These are phyloP conservation scores for Euphydryas editha DNA, from an alignment of 2,888 invertebrate genomes.

Conservation along the genomic window DNA sequence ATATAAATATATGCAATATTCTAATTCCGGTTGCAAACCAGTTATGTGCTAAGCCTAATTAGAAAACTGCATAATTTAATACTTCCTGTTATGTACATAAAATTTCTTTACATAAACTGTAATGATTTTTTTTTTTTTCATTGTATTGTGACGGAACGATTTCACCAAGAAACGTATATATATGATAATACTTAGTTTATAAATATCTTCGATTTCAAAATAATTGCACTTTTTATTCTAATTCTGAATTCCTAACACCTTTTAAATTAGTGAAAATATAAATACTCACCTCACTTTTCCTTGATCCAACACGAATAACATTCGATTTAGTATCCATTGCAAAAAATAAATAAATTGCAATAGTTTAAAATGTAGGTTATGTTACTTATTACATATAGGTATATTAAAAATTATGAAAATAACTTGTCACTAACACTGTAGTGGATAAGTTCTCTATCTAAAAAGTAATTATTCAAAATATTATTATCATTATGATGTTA, in stretches of 20 bases:
- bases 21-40: not conserved
- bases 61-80: not conserved
- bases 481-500: slow-evolving; percentile 6
- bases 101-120: not conserved
- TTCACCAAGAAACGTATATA: not conserved
- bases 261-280: not conserved
- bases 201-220: not conserved
- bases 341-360: slow-evolving; percentile 16
- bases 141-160: not conserved
- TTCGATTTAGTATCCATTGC: slow-evolving; percentile 71
- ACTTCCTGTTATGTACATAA: slow-evolving; percentile 1
- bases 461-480: slow-evolving; percentile 44
- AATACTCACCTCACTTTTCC: slow-evolving; percentile 90
- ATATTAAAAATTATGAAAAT: slow-evolving; percentile 17
- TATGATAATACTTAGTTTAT: not conserved
- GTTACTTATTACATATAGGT: slow-evolving; percentile 32
- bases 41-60: not conserved
- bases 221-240: not conserved
- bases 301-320: slow-evolving; percentile 90
- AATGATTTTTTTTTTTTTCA: not conserved
- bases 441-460: slow-evolving; percentile 63
- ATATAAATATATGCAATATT: slow-evolving; percentile 7
- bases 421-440: slow-evolving; percentile 78
- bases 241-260: not conserved
- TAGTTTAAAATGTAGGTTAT: slow-evolving; percentile 49